Evolutionary conservation across 2,888 invertebrate genomes (phyloP), one percentile per base, ranked within the genome.

Genomic region (Drosophila macrospina): DNA sequence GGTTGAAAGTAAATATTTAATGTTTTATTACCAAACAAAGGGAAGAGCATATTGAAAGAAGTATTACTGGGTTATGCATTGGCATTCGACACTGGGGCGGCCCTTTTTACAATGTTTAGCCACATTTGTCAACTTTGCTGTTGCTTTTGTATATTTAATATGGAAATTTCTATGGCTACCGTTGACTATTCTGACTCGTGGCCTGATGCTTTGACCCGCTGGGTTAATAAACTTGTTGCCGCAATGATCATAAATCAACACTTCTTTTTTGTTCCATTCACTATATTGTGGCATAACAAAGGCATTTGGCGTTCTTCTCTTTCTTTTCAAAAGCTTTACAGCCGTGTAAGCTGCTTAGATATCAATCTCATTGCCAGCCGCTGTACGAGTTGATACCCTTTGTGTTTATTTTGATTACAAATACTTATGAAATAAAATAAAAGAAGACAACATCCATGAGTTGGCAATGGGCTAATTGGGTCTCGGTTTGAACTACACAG

Each of bases 161-260:
- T 78, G 61, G 41, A 60, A 79, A 82, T 71, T 48, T 69, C 20
- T 62, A n/a, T 41, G 63, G 28, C 59, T 41, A 75, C 56, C 34
- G 54, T 28, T 47, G 48, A 11, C 20, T 39, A 16, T 71, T 32
- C 8, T 32, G 34, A 7, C 11, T 37, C 28, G n/a, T 39, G 59
- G 8, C 10, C 34, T 28, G 15, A 47, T 47, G 6, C n/a, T 59
- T 67, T 20, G 16, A 6, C 39, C 30, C 52, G 26, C 20, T 68
- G 74, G 81, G 85, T 87, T 78, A 81, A 81, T 81, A 87, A 82
- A 85, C 88, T 87, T 82, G 81, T 65, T 69, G 69, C 63, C 57
- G 20, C 54, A 55, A 55, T 51, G 66, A 64, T 60, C 60, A 81
- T 69, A 87, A 81, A 87, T 85, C 87, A 85, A 74, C 65, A 69